Base-by-base conservation (phyloP, 2,888 invertebrate genomes). In the Cordylochernes scorpioides region DNA sequence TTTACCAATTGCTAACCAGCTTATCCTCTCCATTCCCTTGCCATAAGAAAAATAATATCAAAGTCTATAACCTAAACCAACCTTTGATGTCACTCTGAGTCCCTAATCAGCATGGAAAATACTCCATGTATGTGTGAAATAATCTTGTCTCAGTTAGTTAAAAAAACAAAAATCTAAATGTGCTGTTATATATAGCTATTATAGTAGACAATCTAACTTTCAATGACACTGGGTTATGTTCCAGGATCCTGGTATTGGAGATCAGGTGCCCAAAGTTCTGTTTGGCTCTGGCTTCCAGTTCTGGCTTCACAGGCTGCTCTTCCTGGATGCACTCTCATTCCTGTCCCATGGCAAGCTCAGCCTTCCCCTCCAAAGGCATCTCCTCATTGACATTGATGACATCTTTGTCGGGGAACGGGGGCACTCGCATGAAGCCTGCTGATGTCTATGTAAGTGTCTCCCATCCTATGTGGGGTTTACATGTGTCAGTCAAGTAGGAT, bases 381-480 rank as follows among this genome's bases (percentile, higher is more conserved):
- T 91, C 41, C 65, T 86, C 21, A 77, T 91, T 29, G 91, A 91
- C 54, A 72, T 91, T 35, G 91, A 91, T 55, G 91, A 91, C 53
- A 86, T 91, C 46, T 91, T 91, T 55, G 88, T 91, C 17, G 88
- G 88, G 3, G 77, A 78, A 53, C 66, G n/a, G 69, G 51, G 77
- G 78, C 45, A 62, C 63, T 2, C 52, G 68, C 21, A 53, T 65
- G 47, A 56, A 51, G 33, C 50, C 53, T 15, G 51, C 49, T 34
- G 64, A 64, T 49, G 63, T 63, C 2, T 46, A 56, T 51, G 86
- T 82, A 0, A 54, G n/a, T n/a, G n/a, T n/a, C n/a, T n/a, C n/a
- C n/a, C n/a, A n/a, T n/a, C n/a, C n/a, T n/a, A n/a, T n/a, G n/a
- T n/a, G n/a, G n/a, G n/a, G n/a, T n/a, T n/a, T n/a, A n/a, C n/a